Conservation (phyloP, 2,113 vertebrate genomes). For the Microcebus tavaratra region DNA sequence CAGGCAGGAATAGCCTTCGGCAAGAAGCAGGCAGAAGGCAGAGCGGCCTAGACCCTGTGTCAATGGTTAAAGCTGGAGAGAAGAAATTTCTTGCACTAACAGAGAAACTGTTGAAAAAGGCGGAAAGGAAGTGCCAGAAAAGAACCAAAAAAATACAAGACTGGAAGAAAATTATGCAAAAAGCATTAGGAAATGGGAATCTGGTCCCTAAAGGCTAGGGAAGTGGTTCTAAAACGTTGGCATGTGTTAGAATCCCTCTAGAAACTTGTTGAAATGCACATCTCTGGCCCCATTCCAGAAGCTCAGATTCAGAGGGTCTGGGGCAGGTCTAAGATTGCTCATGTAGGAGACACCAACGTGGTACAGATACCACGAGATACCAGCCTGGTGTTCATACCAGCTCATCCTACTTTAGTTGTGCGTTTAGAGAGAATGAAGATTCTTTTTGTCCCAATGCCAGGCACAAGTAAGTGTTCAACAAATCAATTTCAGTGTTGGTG, state of each 20-base stretch:
- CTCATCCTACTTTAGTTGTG: not conserved
- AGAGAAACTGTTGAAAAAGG: not conserved
- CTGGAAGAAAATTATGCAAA: not conserved
- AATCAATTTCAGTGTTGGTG: not conserved
- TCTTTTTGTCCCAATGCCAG: not conserved
- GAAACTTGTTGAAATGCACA: not conserved
- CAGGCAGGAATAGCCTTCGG: not conserved
- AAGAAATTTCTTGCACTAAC: not conserved
- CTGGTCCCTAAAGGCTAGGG: not conserved
- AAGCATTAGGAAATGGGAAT: not conserved
- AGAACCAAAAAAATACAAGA: not conserved
- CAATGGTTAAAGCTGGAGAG: not conserved
- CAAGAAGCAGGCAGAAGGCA: not conserved
- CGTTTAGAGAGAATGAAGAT: not conserved
- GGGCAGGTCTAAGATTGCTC: not conserved
- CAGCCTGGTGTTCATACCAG: not conserved
- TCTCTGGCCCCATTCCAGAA: not conserved
- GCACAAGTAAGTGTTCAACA: rapidly evolving
- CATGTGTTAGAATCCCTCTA: not conserved
- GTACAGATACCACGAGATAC: not conserved
- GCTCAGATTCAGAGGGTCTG: not conserved
- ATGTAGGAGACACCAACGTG: not conserved
- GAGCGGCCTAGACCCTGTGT: not conserved
- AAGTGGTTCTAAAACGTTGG: not conserved
- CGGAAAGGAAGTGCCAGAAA: not conserved